A percentile compares a stretch with the other conserved stretches of the same genome.
Conservation (phyloP, 2,888 invertebrate genomes). For the Sinhomidia bicolor region DNA sequence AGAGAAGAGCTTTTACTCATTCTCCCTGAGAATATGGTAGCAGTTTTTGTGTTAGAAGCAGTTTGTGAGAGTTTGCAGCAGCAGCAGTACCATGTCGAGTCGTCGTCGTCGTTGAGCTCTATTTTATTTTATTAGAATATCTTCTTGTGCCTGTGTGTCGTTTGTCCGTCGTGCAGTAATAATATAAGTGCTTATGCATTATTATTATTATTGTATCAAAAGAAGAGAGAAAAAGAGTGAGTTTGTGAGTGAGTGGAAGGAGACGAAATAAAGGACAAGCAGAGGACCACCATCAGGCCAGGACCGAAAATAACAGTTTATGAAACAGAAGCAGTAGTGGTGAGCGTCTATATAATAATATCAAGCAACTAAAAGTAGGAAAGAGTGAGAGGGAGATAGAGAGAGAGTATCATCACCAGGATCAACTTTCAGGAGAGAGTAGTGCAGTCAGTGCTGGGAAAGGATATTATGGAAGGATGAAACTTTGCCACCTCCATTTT, state of each 20-base stretch:
- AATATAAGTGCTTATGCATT: constrained; percentile 33
- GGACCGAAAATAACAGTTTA: constrained; percentile 31
- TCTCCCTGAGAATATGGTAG: constrained; percentile 25
- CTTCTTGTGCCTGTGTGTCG: constrained; percentile 12
- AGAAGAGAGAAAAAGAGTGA: not conserved
- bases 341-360: constrained; percentile 55
- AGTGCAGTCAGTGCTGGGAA: not conserved
- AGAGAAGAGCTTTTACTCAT: constrained; percentile 55
- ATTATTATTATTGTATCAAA: constrained; percentile 34
- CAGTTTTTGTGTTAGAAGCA: constrained; percentile 15
- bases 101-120: constrained; percentile 56
- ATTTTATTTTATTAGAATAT: constrained; percentile 35
- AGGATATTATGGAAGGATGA: not conserved
- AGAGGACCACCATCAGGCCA: constrained; percentile 62
- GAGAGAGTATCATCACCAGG: too few relatives aligned
- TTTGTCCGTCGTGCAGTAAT: constrained; percentile 3
- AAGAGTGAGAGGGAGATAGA: not conserved
- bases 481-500: constrained; percentile 60
- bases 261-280: constrained; percentile 53
- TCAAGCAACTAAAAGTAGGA: too few relatives aligned
- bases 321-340: constrained; percentile 35
- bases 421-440: too few relatives aligned
- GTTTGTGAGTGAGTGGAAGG: constrained; percentile 30
- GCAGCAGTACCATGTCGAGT: constrained; percentile 49
- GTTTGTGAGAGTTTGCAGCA: too few relatives aligned